A percentile compares a stretch with the other conserved stretches of the same genome.
Evolutionary conservation across 2,113 vertebrate genomes (phyloP).

Genomic region (Bos javanicus): DNA sequence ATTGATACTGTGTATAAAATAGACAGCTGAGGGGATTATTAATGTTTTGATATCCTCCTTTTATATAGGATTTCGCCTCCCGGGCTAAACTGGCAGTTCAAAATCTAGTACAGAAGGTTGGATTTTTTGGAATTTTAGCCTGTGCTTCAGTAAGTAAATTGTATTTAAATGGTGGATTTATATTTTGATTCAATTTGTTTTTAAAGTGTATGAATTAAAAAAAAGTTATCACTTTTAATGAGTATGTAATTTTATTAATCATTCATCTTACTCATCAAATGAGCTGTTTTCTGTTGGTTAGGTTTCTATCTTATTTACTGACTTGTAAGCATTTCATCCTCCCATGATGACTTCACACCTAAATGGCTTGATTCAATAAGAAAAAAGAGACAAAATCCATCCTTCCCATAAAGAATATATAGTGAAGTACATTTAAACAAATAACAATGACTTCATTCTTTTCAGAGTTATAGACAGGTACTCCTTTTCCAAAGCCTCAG

Average conservation of each 20-base stretch:
- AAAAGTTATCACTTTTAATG: conserved; percentile 12
- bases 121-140: conserved; percentile 95
- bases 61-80: conserved; percentile 91
- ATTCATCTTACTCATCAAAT: conserved; percentile 29
- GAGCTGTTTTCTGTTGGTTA: conserved; percentile 9
- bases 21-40: neutral
- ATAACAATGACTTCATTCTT: conserved; percentile 1
- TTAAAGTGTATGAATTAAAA: neutral
- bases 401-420: conserved; percentile 16
- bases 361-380: conserved; percentile 21
- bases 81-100: conserved; percentile 95
- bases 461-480: neutral
- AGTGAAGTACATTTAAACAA: conserved; percentile 22
- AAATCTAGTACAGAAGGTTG: conserved; percentile 97
- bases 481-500: neutral
- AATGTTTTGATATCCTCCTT: conserved; percentile 41
- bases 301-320: conserved; percentile 15
- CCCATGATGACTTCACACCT: neutral
- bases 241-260: conserved; percentile 5
- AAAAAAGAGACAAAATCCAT: neutral
- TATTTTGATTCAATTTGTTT: neutral
- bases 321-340: conserved; percentile 18
- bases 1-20: neutral
- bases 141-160: conserved; percentile 93
- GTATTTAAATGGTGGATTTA: neutral